phyloP scores from a whole-genome alignment of 1,140 invertebrate genomes.

The Cydia amplana region DNA sequence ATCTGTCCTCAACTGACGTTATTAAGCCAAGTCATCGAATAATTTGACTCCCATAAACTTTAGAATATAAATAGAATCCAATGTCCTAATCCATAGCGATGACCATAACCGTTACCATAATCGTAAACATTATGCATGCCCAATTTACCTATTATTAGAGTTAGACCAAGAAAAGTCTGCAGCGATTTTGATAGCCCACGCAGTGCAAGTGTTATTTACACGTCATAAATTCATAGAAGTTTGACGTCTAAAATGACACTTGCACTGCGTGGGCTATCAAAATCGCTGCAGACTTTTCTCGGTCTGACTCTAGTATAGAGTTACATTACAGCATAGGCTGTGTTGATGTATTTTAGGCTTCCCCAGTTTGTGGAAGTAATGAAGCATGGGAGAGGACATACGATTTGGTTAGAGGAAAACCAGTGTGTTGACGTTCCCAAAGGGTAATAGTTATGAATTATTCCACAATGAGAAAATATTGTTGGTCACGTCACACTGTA shows the following conservation, averaged over 20 bases:
- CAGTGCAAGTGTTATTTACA: too few species aligned
- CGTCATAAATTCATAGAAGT: too few species aligned
- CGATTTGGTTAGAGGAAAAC: background rate
- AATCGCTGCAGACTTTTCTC: too few species aligned
- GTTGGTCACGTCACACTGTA: background rate
- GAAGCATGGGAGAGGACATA: background rate
- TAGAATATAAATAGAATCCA: background rate
- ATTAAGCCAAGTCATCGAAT: background rate
- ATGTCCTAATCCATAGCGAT: background rate
- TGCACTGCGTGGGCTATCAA: too few species aligned
- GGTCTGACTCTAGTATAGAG: too few species aligned
- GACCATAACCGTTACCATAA: slow-evolving; percentile 4
- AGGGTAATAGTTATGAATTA: background rate
- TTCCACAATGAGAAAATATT: background rate
- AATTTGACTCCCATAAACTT: background rate
- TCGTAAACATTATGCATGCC: slow-evolving; percentile 12
- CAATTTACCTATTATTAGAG: background rate
- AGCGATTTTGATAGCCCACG: too few species aligned
- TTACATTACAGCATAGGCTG: background rate
- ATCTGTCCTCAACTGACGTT: background rate
- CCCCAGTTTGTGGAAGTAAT: background rate
- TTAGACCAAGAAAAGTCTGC: too few species aligned
- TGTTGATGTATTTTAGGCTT: background rate
- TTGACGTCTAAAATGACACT: too few species aligned
- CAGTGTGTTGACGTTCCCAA: background rate